Evolutionary conservation across 2,113 vertebrate species (phyloP), one percentile per base, ranked within the genome.

Genomic region (Carassius auratus): DNA sequence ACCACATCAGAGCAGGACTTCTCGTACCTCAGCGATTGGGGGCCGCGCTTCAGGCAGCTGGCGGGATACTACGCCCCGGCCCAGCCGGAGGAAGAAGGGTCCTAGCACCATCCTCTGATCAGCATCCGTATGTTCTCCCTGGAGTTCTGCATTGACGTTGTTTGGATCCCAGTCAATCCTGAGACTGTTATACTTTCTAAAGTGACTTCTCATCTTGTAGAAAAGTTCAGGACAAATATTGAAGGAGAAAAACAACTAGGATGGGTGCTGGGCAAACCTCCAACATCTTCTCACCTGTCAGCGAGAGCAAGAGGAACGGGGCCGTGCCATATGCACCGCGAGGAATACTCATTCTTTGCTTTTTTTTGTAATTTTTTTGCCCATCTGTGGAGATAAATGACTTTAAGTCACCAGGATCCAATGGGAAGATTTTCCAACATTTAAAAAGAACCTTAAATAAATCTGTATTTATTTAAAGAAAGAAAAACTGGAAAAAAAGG

Each of bases 1-100:
- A 97, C 96, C 30, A 84, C 94, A 85, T 99, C 98, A 0, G 97
- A 99, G 93, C 98, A 98, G 94, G 98, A 99, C 95, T 99, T 99
- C 93, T 96, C 97, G 84, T 98, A 97, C 91, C 96, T 99, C 91
- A 93, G 96, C 90, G 93, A 95, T 93, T 99, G 98, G 98, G 98
- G 98, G 3, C 98, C 98, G 0, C 96, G 96, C 0, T 99, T 99
- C 92, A 95, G 97, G 89, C 97, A 99, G 89, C 95, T 99, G 94
- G 98, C 98, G 0, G 96, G 95, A 0, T 97, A 98, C 87, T 99
- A 99, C 0, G 94, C 94, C 8, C 97, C 95, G 66, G 95, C 90
- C 0, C 96, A 96, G 45, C 94, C 93, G 17, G 96, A 97, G 76
- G 89, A 95, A 48, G 95, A 95, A 45, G 94, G 95, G 64, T 97